These are phyloP conservation scores for Bombus impatiens DNA, from an alignment of 1,140 invertebrate species.

Conservation along the genomic window DNA sequence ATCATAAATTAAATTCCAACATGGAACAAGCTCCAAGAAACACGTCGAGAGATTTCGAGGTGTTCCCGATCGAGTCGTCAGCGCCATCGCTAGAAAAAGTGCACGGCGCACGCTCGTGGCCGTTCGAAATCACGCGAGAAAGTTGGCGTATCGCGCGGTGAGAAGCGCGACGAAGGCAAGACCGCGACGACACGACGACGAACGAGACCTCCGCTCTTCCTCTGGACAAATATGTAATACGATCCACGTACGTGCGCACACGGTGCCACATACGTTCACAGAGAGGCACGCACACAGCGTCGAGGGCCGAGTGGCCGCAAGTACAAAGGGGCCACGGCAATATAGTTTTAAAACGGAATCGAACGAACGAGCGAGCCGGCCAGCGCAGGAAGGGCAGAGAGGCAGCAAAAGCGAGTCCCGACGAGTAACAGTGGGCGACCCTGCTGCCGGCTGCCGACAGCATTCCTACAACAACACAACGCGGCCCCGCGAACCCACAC, in stretches of 20 bases:
- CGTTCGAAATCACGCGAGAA: slow-evolving; percentile 59
- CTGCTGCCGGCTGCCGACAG: slow-evolving; percentile 75
- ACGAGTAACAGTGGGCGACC: slow-evolving; percentile 75
- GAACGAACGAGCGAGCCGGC: slow-evolving; percentile 56
- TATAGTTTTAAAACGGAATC: slow-evolving; percentile 72
- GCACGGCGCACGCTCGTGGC: slow-evolving; percentile 39
- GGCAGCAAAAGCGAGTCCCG: slow-evolving; percentile 71
- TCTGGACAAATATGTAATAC: slow-evolving; percentile 67
- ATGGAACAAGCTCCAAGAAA: not conserved
- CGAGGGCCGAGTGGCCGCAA: slow-evolving; percentile 55
- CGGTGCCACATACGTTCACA: not conserved
- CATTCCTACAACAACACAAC: slow-evolving; percentile 75
- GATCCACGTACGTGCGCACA: slow-evolving; percentile 40
- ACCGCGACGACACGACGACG: slow-evolving; percentile 43
- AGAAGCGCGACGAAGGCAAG: slow-evolving; percentile 57
- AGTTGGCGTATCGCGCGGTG: slow-evolving; percentile 53
- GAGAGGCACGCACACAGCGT: not conserved
- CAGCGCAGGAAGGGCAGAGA: slow-evolving; percentile 60
- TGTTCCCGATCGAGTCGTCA: slow-evolving; percentile 33
- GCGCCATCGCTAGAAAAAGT: slow-evolving; percentile 47
- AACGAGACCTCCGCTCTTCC: slow-evolving; percentile 61
- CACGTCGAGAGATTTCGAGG: not conserved
- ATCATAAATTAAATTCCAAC: not conserved
- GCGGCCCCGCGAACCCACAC: slow-evolving; percentile 69
- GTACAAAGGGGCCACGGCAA: slow-evolving; percentile 69